phyloP scores from a whole-genome alignment of 2,888 invertebrate species.

The Nomada goodeniana region DNA sequence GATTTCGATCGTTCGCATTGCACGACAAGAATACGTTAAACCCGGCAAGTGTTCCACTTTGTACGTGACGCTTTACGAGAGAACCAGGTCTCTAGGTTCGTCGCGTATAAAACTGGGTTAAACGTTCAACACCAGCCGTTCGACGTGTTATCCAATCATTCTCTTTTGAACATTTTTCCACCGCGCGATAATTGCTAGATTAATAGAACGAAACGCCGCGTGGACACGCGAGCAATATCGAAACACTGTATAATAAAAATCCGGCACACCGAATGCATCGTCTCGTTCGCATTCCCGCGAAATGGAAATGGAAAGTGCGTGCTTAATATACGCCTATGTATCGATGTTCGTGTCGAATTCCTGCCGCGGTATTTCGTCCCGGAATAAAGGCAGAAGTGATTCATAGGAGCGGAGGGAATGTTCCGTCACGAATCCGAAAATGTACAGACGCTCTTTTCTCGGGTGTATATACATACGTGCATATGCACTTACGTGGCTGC shows the following conservation, averaged over 20 bases:
- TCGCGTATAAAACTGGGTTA: slow-evolving; percentile 45
- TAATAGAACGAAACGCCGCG: slow-evolving; percentile 12
- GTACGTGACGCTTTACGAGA: neutral
- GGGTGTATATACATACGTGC: neutral
- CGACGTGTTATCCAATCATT: slow-evolving; percentile 52
- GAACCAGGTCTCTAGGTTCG: neutral
- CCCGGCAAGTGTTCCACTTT: no score
- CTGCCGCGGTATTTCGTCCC: neutral
- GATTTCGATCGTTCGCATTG: no score
- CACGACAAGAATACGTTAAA: no score
- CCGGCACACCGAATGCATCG: slow-evolving; percentile 3
- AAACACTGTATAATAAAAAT: slow-evolving; percentile 41
- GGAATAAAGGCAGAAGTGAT: neutral
- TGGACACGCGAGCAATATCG: slow-evolving; percentile 12
- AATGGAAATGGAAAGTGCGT: no score
- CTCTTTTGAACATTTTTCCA: slow-evolving; percentile 49
- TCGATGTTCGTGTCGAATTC: neutral
- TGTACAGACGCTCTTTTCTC: neutral
- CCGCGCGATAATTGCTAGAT: slow-evolving; percentile 38
- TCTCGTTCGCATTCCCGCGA: neutral
- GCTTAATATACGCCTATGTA: no score
- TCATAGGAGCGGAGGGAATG: no score
- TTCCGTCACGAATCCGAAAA: no score
- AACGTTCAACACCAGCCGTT: slow-evolving; percentile 30
- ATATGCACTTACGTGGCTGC: neutral